A percentile compares a stretch with the other conserved stretches of the same genome.
These are phyloP conservation scores for Triplophysa bombifrons DNA, from an alignment of 2,797 vertebrate genomes.

Conservation along the genomic window DNA sequence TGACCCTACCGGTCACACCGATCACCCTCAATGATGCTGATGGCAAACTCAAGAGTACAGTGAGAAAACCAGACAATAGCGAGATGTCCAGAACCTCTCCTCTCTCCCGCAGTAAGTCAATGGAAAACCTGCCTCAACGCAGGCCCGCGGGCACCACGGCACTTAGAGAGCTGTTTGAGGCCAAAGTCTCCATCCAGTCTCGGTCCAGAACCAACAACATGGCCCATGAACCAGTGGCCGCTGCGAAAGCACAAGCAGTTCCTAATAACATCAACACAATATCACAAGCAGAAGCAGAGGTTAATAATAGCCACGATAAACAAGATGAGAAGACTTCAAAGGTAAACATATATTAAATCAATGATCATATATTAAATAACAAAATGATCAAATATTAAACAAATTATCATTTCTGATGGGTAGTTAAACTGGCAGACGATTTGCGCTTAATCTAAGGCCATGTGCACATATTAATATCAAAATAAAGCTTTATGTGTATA, in stretches of 20 bases:
- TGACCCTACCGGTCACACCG: constrained; percentile 26
- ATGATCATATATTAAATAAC: background rate
- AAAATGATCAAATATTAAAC: too few relatives aligned
- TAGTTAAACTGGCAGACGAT: too few relatives aligned
- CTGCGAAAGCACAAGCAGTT: constrained; percentile 2
- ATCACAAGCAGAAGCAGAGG: constrained; percentile 28
- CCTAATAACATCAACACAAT: constrained; percentile 48
- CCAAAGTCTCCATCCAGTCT: constrained; percentile 49
- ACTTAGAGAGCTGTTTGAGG: constrained; percentile 74
- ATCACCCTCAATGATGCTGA: constrained; percentile 30
- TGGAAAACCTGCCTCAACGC: constrained; percentile 64
- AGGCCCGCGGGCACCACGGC: constrained; percentile 58
- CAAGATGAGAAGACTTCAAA: constrained; percentile 33
- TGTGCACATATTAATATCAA: too few relatives aligned
- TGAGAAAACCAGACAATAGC: constrained; percentile 53
- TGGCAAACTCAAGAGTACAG: constrained; percentile 39
- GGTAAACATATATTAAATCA: constrained; percentile 58
- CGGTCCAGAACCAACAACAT: constrained; percentile 38
- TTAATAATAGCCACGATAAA: constrained; percentile 8
- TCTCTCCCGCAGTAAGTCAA: constrained; percentile 71
- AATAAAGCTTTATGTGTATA: too few relatives aligned
- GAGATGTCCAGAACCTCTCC: constrained; percentile 39
- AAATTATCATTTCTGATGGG: too few relatives aligned
- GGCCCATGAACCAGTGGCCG: background rate
- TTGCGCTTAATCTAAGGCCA: too few relatives aligned